phyloP scores from a whole-genome alignment of 1,140 invertebrate species.

The Fopius arisanus region DNA sequence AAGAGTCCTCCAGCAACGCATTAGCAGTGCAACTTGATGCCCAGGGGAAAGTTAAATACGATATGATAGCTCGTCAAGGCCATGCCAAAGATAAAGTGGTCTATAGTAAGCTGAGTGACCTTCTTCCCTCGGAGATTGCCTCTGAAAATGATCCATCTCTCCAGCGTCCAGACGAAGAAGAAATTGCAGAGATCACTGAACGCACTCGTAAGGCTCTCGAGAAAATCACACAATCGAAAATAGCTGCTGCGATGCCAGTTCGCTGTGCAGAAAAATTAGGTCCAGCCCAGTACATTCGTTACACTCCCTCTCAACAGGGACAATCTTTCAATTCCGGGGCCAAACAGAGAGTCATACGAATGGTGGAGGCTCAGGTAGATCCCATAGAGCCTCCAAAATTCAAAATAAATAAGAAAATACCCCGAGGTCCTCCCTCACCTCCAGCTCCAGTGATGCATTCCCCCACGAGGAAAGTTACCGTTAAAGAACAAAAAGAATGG shows the following conservation, averaged over 20 bases:
- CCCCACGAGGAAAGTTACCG: conserved; percentile 95
- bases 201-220: conserved; percentile 84
- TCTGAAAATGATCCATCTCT: conserved; percentile 90
- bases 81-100: conserved; percentile 97
- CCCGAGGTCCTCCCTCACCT: conserved; percentile 96
- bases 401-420: conserved; percentile 96
- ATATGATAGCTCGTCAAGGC: conserved; percentile 93
- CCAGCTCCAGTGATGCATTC: conserved; percentile 98
- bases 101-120: conserved; percentile 93
- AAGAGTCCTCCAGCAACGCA: conserved; percentile 85
- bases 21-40: conserved; percentile 93
- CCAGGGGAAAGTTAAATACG: conserved; percentile 95
- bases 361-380: conserved; percentile 95
- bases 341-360: conserved; percentile 96
- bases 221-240: conserved; percentile 88
- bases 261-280: conserved; percentile 88
- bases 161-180: conserved; percentile 86
- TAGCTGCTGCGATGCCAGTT: conserved; percentile 93
- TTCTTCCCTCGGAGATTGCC: conserved; percentile 92
- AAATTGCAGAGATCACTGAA: conserved; percentile 87
- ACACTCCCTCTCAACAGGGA: conserved; percentile 97
- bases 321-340: conserved; percentile 95
- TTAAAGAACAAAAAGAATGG: conserved; percentile 99
- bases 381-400: conserved; percentile 98
- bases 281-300: conserved; percentile 95